Conservation (phyloP, 1,140 invertebrate genomes). For the Brachionus koreanus region DNA sequence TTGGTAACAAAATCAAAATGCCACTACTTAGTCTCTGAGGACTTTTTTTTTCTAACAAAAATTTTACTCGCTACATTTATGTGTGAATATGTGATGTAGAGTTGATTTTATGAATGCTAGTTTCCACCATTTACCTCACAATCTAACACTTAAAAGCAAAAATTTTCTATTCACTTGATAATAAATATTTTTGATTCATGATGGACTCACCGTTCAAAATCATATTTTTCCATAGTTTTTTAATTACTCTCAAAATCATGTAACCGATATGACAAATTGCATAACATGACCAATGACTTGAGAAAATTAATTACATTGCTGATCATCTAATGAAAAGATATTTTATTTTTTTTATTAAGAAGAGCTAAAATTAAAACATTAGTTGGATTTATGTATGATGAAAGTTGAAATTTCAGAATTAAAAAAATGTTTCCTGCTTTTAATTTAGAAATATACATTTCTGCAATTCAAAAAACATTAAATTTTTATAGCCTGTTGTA, state of each 20-base stretch:
- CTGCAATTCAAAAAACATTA: too few species aligned
- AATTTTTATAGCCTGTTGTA: too few species aligned
- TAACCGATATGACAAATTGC: not conserved
- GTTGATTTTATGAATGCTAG: not conserved
- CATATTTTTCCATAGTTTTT: not conserved
- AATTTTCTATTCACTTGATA: not conserved
- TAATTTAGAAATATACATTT: too few species aligned
- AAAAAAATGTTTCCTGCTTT: too few species aligned
- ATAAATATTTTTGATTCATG: not conserved
- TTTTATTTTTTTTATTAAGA: not conserved
- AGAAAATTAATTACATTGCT: not conserved
- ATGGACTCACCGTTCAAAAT: not conserved
- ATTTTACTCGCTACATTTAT: not conserved
- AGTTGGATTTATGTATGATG: too few species aligned
- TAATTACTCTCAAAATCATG: not conserved
- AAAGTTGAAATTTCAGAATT: too few species aligned
- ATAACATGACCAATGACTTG: not conserved
- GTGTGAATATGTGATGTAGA: not conserved
- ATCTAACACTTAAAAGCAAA: not conserved
- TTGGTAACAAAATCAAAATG: not conserved
- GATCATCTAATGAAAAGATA: not conserved
- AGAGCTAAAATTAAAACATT: too few species aligned
- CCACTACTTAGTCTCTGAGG: not conserved
- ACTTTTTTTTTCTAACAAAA: not conserved
- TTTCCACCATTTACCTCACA: not conserved